phyloP scores from a whole-genome alignment of 2,797 vertebrate species.

The Buphagus erythrorhynchus region DNA sequence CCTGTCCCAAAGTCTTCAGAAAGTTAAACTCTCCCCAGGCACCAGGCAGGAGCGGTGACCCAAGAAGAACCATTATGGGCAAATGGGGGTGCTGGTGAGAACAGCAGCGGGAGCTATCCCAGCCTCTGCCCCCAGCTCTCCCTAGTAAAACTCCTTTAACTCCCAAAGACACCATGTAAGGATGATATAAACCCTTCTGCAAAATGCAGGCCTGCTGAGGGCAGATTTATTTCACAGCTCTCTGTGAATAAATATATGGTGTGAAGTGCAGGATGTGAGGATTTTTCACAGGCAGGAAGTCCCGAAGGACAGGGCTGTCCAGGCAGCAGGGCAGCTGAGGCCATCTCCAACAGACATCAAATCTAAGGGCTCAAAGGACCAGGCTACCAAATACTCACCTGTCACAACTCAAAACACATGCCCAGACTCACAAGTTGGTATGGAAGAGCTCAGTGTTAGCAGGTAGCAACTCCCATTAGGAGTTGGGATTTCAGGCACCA shows the following conservation, averaged over 20 bases:
- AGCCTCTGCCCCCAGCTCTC: not conserved
- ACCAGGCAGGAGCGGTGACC: not conserved
- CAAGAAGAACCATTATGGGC: rapidly evolving
- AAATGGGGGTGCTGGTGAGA: not conserved
- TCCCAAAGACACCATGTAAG: not conserved
- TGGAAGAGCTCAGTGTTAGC: not conserved
- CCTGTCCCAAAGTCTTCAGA: not conserved
- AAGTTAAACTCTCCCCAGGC: not conserved
- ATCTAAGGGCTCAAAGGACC: not conserved
- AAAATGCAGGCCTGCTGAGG: not conserved
- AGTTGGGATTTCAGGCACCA: not conserved
- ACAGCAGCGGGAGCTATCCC: not conserved
- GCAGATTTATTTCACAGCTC: not conserved
- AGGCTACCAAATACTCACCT: not conserved
- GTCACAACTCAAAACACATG: not conserved
- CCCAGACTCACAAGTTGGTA: not conserved
- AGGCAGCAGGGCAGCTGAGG: rapidly evolving
- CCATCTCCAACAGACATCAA: not conserved
- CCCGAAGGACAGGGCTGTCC: not conserved
- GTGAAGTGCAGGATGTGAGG: not conserved
- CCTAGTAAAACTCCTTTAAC: not conserved
- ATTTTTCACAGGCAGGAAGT: not conserved
- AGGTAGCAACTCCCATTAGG: not conserved
- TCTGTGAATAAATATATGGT: not conserved
- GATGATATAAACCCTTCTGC: not conserved